Percentiles rank a stretch among this genome's conserved stretches.
Conservation (phyloP, 2,113 vertebrate species). For the Oreotrochilus melanogaster region DNA sequence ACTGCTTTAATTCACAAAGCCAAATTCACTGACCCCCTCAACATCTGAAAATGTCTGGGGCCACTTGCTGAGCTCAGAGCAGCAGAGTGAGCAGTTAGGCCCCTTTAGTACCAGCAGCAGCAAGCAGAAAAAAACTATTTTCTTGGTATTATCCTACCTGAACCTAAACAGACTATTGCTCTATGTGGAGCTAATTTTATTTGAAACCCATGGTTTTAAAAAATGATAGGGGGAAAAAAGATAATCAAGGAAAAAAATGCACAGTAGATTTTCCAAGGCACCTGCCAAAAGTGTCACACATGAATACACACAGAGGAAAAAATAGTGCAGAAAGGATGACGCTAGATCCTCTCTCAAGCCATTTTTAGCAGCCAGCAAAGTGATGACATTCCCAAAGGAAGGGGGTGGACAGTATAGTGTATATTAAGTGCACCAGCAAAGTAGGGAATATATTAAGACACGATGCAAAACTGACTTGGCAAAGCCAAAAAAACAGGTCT, state of each 20-base stretch:
- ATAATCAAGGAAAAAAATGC: neutral
- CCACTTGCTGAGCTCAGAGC: neutral
- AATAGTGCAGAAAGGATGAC: neutral
- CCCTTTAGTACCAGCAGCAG: neutral
- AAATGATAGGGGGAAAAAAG: rapidly evolving
- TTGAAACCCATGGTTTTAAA: neutral
- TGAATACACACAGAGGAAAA: neutral
- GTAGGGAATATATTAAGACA: neutral
- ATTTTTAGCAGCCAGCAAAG: neutral
- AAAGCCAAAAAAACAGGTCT: neutral
- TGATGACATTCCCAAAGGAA: neutral
- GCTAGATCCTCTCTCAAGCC: neutral
- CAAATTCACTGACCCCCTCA: neutral
- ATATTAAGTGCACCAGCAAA: neutral
- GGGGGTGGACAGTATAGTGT: neutral
- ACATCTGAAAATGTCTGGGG: neutral
- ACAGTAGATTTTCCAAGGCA: neutral
- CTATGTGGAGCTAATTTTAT: neutral
- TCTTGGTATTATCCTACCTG: neutral
- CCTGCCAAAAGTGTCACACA: neutral
- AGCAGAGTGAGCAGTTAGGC: neutral
- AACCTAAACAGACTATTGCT: neutral
- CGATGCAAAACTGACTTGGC: neutral
- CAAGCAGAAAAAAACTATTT: neutral
- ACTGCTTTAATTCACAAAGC: neutral